Conservation (phyloP, 2,888 invertebrate species). For the Neoaliturus tenellus region DNA sequence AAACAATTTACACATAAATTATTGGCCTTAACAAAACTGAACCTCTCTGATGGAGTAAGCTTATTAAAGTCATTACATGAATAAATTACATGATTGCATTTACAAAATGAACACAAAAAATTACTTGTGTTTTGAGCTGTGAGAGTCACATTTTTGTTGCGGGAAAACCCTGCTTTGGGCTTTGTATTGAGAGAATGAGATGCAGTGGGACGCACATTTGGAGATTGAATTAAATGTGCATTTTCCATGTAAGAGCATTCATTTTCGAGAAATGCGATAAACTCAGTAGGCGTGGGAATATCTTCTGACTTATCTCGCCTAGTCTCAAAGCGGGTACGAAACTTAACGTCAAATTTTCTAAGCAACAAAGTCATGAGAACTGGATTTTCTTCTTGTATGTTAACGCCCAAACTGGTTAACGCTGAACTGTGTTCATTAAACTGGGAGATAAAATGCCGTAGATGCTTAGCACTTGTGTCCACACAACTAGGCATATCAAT, state of each 20-base stretch:
- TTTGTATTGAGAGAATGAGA: no score
- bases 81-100: neutral
- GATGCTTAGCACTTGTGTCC: constrained; percentile 26
- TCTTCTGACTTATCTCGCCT: neutral
- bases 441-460: no score
- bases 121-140: constrained; percentile 19
- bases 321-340: constrained; percentile 19
- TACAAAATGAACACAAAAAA: constrained; percentile 33
- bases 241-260: constrained; percentile 12
- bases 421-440: no score
- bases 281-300: constrained; percentile 25
- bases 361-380: constrained; percentile 28
- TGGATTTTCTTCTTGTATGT: constrained; percentile 8
- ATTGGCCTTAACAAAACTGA: constrained; percentile 6
- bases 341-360: constrained; percentile 6
- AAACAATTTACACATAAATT: constrained; percentile 24
- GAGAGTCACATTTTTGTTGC: constrained; percentile 15
- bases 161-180: neutral
- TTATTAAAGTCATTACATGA: neutral
- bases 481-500: no score
- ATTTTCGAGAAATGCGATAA: constrained; percentile 11
- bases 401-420: neutral
- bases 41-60: neutral
- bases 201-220: neutral
- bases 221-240: constrained; percentile 1